Percentiles rank a stretch among this genome's conserved stretches.
Conservation (phyloP, 2,888 invertebrate genomes). For the Seladonia tumulorum region DNA sequence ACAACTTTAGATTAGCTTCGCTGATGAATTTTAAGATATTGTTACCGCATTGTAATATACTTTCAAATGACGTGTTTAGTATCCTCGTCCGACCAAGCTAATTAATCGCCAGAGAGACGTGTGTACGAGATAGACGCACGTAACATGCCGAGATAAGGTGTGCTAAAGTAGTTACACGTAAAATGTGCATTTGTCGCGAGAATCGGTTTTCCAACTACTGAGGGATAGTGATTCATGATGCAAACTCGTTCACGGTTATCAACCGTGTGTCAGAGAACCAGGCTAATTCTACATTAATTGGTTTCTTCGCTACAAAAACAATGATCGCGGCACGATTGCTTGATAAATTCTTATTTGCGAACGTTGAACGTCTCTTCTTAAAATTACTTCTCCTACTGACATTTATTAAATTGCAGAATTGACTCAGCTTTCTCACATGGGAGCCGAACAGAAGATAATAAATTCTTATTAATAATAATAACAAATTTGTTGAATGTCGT, state of each 20-base stretch:
- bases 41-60: conserved; percentile 5
- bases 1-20: background rate
- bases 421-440: background rate
- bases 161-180: conserved; percentile 20
- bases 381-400: background rate
- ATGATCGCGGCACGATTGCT: background rate
- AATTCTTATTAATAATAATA: too few species aligned
- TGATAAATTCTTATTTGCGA: background rate
- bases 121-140: conserved; percentile 33
- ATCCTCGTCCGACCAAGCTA: conserved; percentile 14
- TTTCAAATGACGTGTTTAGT: background rate
- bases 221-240: conserved; percentile 32
- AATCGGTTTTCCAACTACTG: conserved; percentile 19
- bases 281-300: background rate
- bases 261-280: background rate
- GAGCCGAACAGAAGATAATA: background rate
- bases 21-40: background rate
- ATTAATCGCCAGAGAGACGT: conserved; percentile 54
- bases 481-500: background rate
- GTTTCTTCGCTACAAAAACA: background rate
- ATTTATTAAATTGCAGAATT: background rate
- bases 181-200: conserved; percentile 31
- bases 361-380: too few species aligned
- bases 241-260: background rate
- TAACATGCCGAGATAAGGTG: conserved; percentile 45